These are phyloP conservation scores for Drosophila simulans DNA, from an alignment of 1,140 invertebrate species.

Conservation along the genomic window DNA sequence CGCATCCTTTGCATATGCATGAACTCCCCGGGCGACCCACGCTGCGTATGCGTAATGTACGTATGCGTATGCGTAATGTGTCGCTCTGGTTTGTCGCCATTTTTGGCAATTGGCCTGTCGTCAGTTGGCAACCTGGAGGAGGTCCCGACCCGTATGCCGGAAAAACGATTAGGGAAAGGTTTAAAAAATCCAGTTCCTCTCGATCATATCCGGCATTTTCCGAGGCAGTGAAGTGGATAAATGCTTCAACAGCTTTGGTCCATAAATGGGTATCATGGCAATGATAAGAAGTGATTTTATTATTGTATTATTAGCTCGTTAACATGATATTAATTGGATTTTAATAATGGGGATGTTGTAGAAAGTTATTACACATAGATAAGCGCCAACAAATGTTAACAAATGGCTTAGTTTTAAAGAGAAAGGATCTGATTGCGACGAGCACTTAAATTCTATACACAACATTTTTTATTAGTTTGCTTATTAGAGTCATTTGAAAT, in stretches of 20 bases:
- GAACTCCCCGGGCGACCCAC: slow-evolving; percentile 28
- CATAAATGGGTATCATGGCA: background rate
- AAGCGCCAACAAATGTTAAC: too few relatives aligned
- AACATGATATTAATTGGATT: background rate
- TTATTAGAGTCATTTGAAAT: too few relatives aligned
- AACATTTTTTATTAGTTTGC: too few relatives aligned
- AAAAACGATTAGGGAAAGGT: slow-evolving; percentile 7
- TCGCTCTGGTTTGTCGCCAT: background rate
- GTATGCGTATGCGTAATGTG: slow-evolving; percentile 29
- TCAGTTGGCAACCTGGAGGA: slow-evolving; percentile 1
- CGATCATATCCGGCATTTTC: background rate
- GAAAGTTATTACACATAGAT: too few relatives aligned
- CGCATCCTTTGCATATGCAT: slow-evolving; percentile 71
- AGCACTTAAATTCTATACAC: too few relatives aligned
- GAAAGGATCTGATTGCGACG: too few relatives aligned
- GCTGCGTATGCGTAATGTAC: slow-evolving; percentile 62
- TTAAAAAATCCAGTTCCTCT: slow-evolving; percentile 1
- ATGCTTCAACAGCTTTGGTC: background rate
- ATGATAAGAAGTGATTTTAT: background rate
- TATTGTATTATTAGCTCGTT: background rate
- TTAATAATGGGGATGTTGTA: background rate
- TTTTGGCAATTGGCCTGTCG: slow-evolving; percentile 1
- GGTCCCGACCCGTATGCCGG: background rate
- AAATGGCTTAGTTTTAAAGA: too few relatives aligned
- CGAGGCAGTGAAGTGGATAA: background rate